Conservation (phyloP, 2,888 invertebrate species). For the Lithosia quadra region DNA sequence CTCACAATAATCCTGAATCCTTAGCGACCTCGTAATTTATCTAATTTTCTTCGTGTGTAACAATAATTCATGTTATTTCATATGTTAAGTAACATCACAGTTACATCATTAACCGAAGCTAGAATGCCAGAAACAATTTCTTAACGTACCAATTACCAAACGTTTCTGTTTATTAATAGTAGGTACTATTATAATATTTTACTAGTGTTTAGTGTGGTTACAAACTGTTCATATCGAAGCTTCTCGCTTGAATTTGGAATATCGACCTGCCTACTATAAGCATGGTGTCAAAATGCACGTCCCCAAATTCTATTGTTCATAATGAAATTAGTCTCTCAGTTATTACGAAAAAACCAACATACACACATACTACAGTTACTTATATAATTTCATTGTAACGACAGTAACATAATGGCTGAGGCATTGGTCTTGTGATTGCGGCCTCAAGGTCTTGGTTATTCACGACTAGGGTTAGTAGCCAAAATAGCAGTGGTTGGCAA, state of each 20-base stretch:
- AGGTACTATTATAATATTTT: too few relatives aligned
- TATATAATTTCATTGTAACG: neutral
- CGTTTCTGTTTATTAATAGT: neutral
- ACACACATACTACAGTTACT: neutral
- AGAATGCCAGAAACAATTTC: neutral
- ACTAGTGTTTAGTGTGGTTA: neutral
- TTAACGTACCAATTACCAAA: neutral
- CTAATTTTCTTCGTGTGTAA: neutral
- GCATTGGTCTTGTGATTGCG: neutral
- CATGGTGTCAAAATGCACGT: neutral
- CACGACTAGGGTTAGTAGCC: neutral
- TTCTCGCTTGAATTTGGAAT: neutral
- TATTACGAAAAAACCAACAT: neutral
- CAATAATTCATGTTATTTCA: too few relatives aligned
- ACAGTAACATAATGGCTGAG: neutral
- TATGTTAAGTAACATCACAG: neutral
- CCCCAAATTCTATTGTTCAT: slow-evolving; percentile 1
- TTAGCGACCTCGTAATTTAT: neutral
- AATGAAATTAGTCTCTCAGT: neutral
- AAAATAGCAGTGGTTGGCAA: neutral
- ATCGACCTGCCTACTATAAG: neutral
- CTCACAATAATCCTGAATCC: too few relatives aligned
- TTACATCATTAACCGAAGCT: slow-evolving; percentile 1
- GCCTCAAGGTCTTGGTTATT: neutral
- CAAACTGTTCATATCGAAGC: neutral